phyloP scores from a whole-genome alignment of 2,888 invertebrate species.

The Nasonia oneida region DNA sequence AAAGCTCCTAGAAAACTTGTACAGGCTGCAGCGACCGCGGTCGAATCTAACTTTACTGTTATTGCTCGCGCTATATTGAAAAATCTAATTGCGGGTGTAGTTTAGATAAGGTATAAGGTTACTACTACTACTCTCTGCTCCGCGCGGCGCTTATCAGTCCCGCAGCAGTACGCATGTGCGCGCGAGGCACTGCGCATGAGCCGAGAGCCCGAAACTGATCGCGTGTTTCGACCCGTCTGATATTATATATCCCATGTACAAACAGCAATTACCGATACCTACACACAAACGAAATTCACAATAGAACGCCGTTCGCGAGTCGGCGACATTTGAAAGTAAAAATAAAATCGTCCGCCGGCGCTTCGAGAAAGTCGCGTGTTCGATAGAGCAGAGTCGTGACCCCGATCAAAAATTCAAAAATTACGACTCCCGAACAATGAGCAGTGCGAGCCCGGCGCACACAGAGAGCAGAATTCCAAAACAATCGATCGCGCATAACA shows the following conservation, averaged over 20 bases:
- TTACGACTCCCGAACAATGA: not conserved
- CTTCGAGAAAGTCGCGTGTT: not conserved
- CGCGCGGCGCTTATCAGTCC: not conserved
- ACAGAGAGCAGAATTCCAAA: not conserved
- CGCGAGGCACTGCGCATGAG: not conserved
- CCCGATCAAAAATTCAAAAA: not conserved
- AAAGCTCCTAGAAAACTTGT: not conserved
- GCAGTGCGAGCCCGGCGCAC: not conserved
- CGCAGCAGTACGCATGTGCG: not conserved
- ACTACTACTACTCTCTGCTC: not conserved
- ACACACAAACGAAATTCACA: not conserved
- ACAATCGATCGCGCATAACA: conserved; percentile 6
- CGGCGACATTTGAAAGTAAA: not conserved
- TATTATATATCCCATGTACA: not conserved
- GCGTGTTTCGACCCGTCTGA: not conserved
- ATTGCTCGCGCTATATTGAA: not conserved
- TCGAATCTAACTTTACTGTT: not conserved
- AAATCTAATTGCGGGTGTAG: not conserved
- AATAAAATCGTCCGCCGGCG: not conserved
- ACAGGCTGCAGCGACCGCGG: not conserved
- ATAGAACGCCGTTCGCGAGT: not conserved
- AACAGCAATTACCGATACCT: not conserved
- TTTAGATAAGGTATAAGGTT: conserved; percentile 17
- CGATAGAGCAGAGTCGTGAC: not conserved
- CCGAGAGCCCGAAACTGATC: not conserved